A percentile compares a stretch with the other conserved stretches of the same genome.
Evolutionary conservation across 2,797 vertebrate genomes (phyloP).

Genomic region (Acanthurus tractus): DNA sequence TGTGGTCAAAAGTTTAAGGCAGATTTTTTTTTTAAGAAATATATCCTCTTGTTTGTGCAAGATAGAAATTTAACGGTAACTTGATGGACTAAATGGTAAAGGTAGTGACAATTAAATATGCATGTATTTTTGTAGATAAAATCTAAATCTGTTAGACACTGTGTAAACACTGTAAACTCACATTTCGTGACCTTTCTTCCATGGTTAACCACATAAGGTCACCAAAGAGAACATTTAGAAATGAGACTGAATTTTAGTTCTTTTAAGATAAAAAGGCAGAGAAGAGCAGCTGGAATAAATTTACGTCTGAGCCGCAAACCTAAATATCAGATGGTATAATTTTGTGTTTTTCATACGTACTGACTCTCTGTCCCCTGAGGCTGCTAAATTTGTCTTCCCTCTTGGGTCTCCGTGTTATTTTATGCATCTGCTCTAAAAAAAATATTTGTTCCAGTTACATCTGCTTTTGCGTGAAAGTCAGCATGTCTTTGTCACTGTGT

Average conservation of each 20-base stretch:
- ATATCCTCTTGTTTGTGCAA: neutral
- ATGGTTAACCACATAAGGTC: neutral
- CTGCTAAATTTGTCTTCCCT: constrained; percentile 4
- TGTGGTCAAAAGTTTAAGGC: neutral
- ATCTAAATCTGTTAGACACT: no score
- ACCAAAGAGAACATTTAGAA: neutral
- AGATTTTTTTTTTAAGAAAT: neutral
- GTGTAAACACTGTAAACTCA: neutral
- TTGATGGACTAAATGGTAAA: neutral
- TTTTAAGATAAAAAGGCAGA: neutral
- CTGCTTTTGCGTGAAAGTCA: constrained; percentile 30
- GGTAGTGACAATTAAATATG: neutral
- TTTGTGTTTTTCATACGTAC: neutral
- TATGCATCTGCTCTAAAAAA: constrained; percentile 25
- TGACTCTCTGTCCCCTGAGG: constrained; percentile 19
- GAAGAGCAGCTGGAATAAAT: neutral
- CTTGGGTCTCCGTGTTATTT: constrained; percentile 6
- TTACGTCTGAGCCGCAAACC: neutral
- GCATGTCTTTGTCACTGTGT: constrained; percentile 1
- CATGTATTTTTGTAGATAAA: neutral
- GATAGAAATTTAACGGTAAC: neutral
- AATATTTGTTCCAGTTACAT: constrained; percentile 31
- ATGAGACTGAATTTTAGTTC: neutral
- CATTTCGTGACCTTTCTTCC: neutral
- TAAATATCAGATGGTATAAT: neutral